Conservation (phyloP, 2,797 vertebrate species). For the Pelobates cultripes region DNA sequence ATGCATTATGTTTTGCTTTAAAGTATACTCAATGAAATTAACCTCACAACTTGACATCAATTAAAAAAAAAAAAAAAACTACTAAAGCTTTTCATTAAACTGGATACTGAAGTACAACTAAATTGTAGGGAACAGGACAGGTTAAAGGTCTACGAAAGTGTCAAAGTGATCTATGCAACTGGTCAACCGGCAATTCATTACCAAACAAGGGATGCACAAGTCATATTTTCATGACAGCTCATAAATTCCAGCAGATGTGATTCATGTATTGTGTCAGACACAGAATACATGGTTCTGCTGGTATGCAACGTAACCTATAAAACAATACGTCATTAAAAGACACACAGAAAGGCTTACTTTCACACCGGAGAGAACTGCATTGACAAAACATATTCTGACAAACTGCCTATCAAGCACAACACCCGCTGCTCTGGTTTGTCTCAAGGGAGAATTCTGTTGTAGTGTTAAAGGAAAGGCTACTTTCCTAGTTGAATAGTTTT, state of each 20-base stretch:
- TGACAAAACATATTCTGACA: neutral
- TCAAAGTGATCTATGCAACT: neutral
- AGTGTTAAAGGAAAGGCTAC: too few species aligned
- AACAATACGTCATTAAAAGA: neutral
- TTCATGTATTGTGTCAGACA: slow-evolving; percentile 8
- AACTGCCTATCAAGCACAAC: neutral
- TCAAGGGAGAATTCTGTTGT: too few species aligned
- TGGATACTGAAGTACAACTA: neutral
- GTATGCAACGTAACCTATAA: neutral
- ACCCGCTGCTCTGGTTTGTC: neutral
- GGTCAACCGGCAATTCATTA: neutral
- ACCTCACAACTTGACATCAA: too few species aligned
- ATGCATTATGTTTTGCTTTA: too few species aligned
- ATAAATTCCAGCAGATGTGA: neutral
- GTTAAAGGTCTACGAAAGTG: neutral
- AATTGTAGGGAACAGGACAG: neutral
- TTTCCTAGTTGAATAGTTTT: too few species aligned
- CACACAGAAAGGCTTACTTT: neutral
- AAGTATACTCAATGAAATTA: too few species aligned
- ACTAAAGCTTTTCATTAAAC: too few species aligned
- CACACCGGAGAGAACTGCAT: neutral
- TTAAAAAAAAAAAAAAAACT: too few species aligned
- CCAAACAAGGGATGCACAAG: neutral
- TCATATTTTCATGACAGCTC: slow-evolving; percentile 36
- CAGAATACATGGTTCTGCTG: neutral